Evolutionary conservation across 2,888 invertebrate species (phyloP), one percentile per base, ranked within the genome.

Genomic region (Hyposoter didymator): DNA sequence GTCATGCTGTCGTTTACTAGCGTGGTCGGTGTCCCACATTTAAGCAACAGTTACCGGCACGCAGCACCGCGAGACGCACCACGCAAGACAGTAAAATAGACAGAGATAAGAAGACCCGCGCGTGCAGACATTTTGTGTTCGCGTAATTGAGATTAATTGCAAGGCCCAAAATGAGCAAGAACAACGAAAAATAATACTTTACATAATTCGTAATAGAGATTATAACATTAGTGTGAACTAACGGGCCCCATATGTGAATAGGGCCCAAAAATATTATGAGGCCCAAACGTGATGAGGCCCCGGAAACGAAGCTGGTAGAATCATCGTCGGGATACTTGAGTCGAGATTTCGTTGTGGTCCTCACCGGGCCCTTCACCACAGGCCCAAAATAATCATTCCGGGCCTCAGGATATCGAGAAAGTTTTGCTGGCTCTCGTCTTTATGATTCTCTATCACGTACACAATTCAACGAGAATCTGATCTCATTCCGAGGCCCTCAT

Each of bases 31-130:
- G 84, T 81, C 76, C 85, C 70, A 85, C 78, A 85, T 85, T 85
- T 82, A 35, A 74, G 64, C 78, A 22, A 78, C 85, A 85, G 85
- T 85, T 82, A 85, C 85, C 82, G 82, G 70, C 66, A 85, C 82
- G 85, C 78, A 82, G 82, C 81, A 82, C 66, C 85, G 82, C 82
- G 82, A 78, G 82, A 85, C 82, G 85, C 85, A 85, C 70, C 74
- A 45, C 35, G 35, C 66, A 28, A 66, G 59, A 28, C 14, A 28
- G 28, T 59, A 3, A 14, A 8, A 59, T 59, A 28, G 22, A 59
- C 28, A 59, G 59, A 59, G 59, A 59, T 3, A 67, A 35, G n/a
- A 10, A 73, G 49, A 73, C 35, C 55, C 75, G 67, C 70, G 80
- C 22, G 32, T 64, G 22, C 35, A n/a, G 17, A n/a, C 39, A 67